Evolutionary conservation across 1,140 invertebrate species (phyloP).

Genomic region (Calliopsis andreniformis): DNA sequence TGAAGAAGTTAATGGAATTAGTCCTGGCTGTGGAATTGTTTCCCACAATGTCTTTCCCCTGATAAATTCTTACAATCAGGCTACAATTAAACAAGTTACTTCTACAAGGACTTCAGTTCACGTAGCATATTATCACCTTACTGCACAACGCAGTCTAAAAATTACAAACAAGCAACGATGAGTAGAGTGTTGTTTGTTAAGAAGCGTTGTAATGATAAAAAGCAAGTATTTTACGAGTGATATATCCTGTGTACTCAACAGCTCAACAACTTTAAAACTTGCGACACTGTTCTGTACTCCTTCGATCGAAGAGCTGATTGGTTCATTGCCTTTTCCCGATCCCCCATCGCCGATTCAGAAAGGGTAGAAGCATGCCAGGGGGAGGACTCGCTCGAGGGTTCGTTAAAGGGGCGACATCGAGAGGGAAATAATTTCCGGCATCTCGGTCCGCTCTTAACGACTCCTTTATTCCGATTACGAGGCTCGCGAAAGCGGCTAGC

Average conservation of each 20-base stretch:
- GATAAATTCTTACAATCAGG: too few species aligned
- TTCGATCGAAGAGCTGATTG: conserved; percentile 32
- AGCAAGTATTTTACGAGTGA: too few species aligned
- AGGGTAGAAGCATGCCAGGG: neutral
- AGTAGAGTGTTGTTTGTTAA: too few species aligned
- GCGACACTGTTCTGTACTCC: conserved; percentile 14
- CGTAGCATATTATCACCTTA: too few species aligned
- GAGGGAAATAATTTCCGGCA: conserved; percentile 40
- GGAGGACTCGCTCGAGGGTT: conserved; percentile 5
- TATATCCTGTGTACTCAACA: neutral
- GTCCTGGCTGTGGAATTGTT: too few species aligned
- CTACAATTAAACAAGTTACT: too few species aligned
- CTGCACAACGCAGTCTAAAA: too few species aligned
- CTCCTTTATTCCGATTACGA: conserved; percentile 28
- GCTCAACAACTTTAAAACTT: neutral
- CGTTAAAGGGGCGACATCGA: conserved; percentile 41
- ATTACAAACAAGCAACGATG: too few species aligned
- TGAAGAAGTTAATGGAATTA: too few species aligned
- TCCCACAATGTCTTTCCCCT: too few species aligned
- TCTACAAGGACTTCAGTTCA: too few species aligned
- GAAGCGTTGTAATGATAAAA: too few species aligned
- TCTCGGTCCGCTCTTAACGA: conserved; percentile 22
- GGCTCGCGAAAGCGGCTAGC: neutral
- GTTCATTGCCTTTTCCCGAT: conserved; percentile 31
- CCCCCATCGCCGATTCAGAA: conserved; percentile 35